Evolutionary conservation across 1,140 invertebrate genomes (phyloP), one percentile per base, ranked within the genome.

Genomic region (Panagrolaimus sp.): DNA sequence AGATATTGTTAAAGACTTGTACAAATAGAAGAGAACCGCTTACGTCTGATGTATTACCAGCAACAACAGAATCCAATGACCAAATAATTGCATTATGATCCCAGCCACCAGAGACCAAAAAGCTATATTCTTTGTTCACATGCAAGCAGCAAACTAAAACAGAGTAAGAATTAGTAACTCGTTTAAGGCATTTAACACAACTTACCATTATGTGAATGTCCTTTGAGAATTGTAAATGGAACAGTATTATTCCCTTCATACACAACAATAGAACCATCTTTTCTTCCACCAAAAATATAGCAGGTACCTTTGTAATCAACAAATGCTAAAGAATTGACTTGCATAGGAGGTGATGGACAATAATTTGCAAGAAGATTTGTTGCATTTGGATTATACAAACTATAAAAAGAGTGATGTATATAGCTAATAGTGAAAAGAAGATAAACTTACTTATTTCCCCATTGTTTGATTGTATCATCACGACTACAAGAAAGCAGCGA

Each of bases 21-120:
- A 25, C 1, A 8, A 38, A 9, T 47, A 51, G 5, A 20, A 25
- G 9, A 3, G 53, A 23, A 38, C 44, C n/a, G n/a, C n/a, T 11
- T 46, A 74, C 67, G 16, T 70, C 68, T 23, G 31, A 31, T 25
- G 48, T 62, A 68, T 14, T 45, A 20, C 45, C 74, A 23, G 16
- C 13, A 4, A 72, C 13, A 25, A 79, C 47, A 13, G 65, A 53
- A 16, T 64, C 46, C 20, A 80, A 66, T 5, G 74, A 65, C 77
- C 79, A 80, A 47, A 81, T 70, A 20, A 80, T 69, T 3, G 78
- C 78, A 14, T 65, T 69, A 14, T 68, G 45, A 61, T 80, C 78
- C 78, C 78, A 77, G 14, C 70, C 72, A 23, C 77, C 71, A 45
- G 43, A 63, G 1, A 75, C 20, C 16, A 79, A 43, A 13, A 68